A percentile compares a stretch with the other conserved stretches of the same genome.
These are phyloP conservation scores for Cataglyphis livida DNA, from an alignment of 2,888 invertebrate genomes.

Conservation along the genomic window DNA sequence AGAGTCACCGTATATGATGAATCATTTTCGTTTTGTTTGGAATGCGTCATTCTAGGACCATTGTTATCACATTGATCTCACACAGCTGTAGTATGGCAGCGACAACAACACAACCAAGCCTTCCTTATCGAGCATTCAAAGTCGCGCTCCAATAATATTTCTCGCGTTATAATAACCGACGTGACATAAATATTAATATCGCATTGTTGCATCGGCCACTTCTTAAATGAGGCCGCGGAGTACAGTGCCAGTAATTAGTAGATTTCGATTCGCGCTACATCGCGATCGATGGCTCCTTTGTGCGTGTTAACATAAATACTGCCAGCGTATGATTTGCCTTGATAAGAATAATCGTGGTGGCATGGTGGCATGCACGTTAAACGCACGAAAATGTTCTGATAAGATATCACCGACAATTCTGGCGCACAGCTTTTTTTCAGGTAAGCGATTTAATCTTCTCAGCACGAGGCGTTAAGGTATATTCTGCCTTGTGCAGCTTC, in stretches of 20 bases:
- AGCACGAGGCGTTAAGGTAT: conserved; percentile 53
- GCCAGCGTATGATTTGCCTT: conserved; percentile 61
- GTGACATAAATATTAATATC: not conserved
- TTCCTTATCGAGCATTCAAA: not conserved
- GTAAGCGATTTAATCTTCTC: conserved; percentile 40
- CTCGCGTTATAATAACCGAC: not conserved
- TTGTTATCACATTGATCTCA: conserved; percentile 9
- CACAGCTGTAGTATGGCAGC: not conserved
- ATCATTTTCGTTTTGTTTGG: not conserved
- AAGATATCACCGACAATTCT: conserved; percentile 29
- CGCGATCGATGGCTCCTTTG: conserved; percentile 59
- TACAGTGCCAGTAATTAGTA: not conserved
- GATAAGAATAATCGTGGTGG: conserved; percentile 55
- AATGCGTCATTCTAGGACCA: not conserved
- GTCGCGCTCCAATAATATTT: not conserved
- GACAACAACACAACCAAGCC: not conserved
- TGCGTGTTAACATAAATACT: conserved; percentile 63
- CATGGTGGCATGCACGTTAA: conserved; percentile 61
- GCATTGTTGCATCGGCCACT: conserved; percentile 1
- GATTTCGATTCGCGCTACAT: conserved; percentile 5
- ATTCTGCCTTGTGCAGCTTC: not conserved
- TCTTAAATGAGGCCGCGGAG: not conserved
- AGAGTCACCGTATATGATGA: not conserved
- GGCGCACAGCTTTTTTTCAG: conserved; percentile 55
- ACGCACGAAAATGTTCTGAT: conserved; percentile 69